Base-by-base conservation (phyloP, 2,797 vertebrate species). In the Bucorvus abyssinicus region DNA sequence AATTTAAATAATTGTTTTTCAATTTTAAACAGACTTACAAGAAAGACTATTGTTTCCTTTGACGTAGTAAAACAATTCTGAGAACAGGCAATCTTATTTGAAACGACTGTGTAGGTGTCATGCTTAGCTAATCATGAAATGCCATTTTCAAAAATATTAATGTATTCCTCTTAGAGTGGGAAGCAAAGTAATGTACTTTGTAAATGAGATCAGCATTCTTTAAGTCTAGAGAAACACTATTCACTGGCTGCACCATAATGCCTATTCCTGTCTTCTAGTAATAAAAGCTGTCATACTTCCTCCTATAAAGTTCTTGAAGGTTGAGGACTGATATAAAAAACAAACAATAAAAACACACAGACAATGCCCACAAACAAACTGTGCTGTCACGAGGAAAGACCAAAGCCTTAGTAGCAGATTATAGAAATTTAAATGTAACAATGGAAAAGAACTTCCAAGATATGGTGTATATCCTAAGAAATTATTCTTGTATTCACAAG, bases 101-200 rank as follows among this genome's bases (percentile, higher is more conserved):
- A 96, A 97, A 93, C 82, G 81, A 78, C 34, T 96, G 65, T 95
- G 94, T 94, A 95, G 81, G 89, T 90, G 94, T 84, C 24, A 18
- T 64, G 82, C 89, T 96, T 96, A 94, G 78, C 83, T 97, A 97
- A 96, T 97, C 92, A 95, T 83, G 73, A 97, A 97, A 96, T 96
- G 93, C 87, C 81, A 95, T 90, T 94, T 91, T 90, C 74, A 88
- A 96, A 95, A 95, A 84, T 80, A 95, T 95, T 93, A 92, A 96
- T 89, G 20, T 84, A 74, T 95, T 95, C 69, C 9, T 94, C 63
- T 89, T 91, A 74, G 69, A 93, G 88, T 63, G 59, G 88, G 78
- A 94, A 92, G 26, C 26, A 93, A 92, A 74, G 84, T 56, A 76
- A 88, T 85, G 44, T 87, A 87, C 67, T 95, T 95, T 92, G 88